phyloP scores from a whole-genome alignment of 2,113 vertebrate species.

The Aphyosemion australe region DNA sequence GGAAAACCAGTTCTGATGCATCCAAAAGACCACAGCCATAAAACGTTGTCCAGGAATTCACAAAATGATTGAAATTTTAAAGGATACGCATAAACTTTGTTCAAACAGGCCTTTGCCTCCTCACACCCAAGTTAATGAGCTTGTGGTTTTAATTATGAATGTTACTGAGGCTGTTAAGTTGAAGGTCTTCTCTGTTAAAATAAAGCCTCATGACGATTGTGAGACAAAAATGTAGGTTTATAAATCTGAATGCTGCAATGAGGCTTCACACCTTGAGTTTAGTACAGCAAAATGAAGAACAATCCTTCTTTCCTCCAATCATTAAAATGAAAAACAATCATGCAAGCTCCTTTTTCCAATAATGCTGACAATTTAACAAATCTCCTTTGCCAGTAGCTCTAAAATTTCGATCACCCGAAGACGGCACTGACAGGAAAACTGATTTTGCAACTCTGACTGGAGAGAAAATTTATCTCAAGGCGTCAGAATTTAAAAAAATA shows the following conservation, averaged over 20 bases:
- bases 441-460: too few relatives aligned
- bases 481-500: too few relatives aligned
- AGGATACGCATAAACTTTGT: not conserved
- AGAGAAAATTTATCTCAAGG: too few relatives aligned
- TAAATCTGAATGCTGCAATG: not conserved
- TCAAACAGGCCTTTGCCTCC: not conserved
- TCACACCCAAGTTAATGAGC: not conserved
- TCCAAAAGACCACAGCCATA: not conserved
- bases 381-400: not conserved
- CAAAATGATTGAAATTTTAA: not conserved
- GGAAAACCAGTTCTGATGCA: not conserved
- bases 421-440: too few relatives aligned
- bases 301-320: not conserved
- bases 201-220: not conserved
- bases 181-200: not conserved
- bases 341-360: not conserved
- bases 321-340: not conserved
- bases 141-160: not conserved
- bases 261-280: not conserved
- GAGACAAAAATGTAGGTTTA: not conserved
- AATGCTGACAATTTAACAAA: not conserved
- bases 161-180: not conserved
- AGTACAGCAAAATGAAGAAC: not conserved
- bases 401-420: not conserved
- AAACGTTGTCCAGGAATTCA: not conserved